phyloP scores from a whole-genome alignment of 2,113 vertebrate species.

The Chaetodon trifascialis region DNA sequence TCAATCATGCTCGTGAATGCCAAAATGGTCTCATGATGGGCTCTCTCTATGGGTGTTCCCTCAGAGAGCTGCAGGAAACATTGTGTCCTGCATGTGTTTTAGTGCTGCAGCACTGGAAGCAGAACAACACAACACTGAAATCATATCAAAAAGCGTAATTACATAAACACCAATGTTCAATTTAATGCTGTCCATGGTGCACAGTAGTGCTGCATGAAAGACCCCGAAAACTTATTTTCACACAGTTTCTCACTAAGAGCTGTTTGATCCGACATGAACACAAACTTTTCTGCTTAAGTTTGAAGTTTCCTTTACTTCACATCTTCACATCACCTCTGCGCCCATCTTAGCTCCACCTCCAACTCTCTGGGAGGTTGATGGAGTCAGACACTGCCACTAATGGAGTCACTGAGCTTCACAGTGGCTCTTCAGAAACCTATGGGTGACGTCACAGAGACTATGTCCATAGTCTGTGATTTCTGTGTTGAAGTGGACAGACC shows the following conservation, averaged over 20 bases:
- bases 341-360: too few relatives aligned
- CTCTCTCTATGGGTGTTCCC: slow-evolving; percentile 80
- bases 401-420: too few relatives aligned
- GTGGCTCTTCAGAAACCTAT: too few relatives aligned
- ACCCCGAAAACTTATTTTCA: background rate
- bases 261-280: background rate
- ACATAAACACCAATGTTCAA: background rate
- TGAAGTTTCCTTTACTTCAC: background rate
- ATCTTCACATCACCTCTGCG: too few relatives aligned
- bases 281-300: background rate
- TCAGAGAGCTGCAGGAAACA: slow-evolving; percentile 80
- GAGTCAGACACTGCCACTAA: too few relatives aligned
- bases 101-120: slow-evolving; percentile 51
- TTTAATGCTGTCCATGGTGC: background rate
- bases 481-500: too few relatives aligned
- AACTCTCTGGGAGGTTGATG: too few relatives aligned
- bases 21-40: slow-evolving; percentile 80
- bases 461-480: too few relatives aligned
- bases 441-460: too few relatives aligned
- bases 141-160: slow-evolving; percentile 7
- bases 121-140: slow-evolving; percentile 53
- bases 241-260: background rate
- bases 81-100: slow-evolving; percentile 61
- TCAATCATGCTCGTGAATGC: slow-evolving; percentile 85
- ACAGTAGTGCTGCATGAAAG: background rate